Conservation (phyloP, 2,113 vertebrate genomes). For the Typhlomys cinereus region DNA sequence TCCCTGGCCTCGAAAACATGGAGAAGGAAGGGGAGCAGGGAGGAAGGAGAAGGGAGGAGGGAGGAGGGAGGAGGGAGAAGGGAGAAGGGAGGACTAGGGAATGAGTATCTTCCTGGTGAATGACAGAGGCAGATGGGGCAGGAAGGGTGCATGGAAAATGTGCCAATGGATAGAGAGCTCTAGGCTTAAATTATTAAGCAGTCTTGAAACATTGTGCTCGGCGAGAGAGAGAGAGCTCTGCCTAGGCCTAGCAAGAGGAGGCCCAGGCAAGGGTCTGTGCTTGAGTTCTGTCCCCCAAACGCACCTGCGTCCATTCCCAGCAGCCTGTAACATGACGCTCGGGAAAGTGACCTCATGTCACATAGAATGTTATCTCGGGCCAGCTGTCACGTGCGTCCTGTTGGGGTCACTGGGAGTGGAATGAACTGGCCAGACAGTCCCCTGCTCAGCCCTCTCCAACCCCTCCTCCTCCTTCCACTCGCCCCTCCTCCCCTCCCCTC, state of each 20-base stretch:
- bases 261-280: neutral
- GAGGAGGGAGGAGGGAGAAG: neutral
- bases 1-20: too few relatives aligned
- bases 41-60: neutral
- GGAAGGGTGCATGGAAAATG: slow-evolving; percentile 19
- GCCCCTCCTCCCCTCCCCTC: neutral
- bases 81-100: too few relatives aligned
- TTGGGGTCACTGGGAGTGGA: neutral
- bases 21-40: neutral
- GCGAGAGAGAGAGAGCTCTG: neutral
- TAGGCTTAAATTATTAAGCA: neutral
- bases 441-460: neutral
- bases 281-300: neutral
- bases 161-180: neutral
- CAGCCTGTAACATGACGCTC: neutral
- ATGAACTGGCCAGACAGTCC: too few relatives aligned
- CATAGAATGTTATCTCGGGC: neutral
- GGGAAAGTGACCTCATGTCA: neutral
- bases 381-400: neutral
- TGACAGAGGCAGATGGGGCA: too few relatives aligned
- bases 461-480: neutral
- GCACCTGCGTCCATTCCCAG: neutral
- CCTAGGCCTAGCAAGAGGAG: neutral
- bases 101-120: too few relatives aligned
- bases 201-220: neutral